phyloP scores from a whole-genome alignment of 2,888 invertebrate genomes.

The Salpingus planirostris region DNA sequence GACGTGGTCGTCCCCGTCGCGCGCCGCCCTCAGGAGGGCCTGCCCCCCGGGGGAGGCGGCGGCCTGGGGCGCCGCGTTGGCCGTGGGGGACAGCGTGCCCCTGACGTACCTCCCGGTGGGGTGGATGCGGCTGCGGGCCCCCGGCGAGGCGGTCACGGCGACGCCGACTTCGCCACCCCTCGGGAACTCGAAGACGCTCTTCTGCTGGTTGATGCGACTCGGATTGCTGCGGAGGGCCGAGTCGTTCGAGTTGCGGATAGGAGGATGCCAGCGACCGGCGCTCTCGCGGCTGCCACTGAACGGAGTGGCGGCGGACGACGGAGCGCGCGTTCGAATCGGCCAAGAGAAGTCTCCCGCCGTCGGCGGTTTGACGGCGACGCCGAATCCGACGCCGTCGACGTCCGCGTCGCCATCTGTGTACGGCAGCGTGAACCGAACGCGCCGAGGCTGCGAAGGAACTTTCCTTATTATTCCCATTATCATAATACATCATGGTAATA shows the following conservation, averaged over 20 bases:
- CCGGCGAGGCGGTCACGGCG: conserved; percentile 31
- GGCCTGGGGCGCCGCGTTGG: conserved; percentile 31
- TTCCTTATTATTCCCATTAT: too few relatives aligned
- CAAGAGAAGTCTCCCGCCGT: conserved; percentile 28
- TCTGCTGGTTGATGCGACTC: neutral
- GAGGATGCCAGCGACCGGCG: conserved; percentile 17
- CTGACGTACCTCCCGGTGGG: conserved; percentile 38
- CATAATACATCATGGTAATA: too few relatives aligned
- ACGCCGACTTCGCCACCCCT: conserved; percentile 13
- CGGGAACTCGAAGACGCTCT: neutral
- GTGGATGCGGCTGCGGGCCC: conserved; percentile 32
- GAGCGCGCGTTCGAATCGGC: conserved; percentile 27
- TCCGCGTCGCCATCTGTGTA: conserved; percentile 27
- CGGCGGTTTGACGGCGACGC: conserved; percentile 13
- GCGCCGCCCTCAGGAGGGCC: conserved; percentile 46
- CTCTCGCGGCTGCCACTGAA: conserved; percentile 21
- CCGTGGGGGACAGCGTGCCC: conserved; percentile 42
- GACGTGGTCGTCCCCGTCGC: conserved; percentile 45
- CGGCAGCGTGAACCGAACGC: conserved; percentile 35
- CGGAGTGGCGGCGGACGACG: conserved; percentile 2
- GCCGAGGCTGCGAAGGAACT: conserved; percentile 30
- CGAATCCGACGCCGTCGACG: conserved; percentile 14
- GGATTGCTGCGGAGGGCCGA: conserved; percentile 1
- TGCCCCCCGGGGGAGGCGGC: conserved; percentile 31
- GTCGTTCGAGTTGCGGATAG: conserved; percentile 16